Base-by-base conservation (phyloP, 2,888 invertebrate genomes). In the Carterocephalus palaemon region DNA sequence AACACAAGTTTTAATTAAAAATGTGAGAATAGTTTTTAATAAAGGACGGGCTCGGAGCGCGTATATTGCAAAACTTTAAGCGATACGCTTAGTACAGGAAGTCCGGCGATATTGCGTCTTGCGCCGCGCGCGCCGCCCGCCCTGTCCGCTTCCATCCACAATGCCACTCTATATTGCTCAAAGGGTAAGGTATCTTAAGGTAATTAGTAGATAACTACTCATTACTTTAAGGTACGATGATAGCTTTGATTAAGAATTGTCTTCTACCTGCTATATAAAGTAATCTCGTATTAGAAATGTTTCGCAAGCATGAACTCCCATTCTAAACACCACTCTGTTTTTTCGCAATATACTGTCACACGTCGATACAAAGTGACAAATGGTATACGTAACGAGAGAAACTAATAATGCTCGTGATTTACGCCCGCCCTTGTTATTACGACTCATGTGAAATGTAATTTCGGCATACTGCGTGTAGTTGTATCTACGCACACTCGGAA, bases 1-100 rank as follows among this genome's bases (percentile, higher is more conserved):
- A 84, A 83, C 83, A 84, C 82, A 85, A 86, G 85, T 85, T 86
- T 86, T 85, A 86, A 85, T 86, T 86, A 86, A 86, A 86, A 86
- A 85, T 85, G 85, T 82, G 82, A 84, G 81, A 85, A 86, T 86
- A 86, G 86, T 86, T 85, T 86, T 85, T 86, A 86, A 85, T 85
- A 85, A 85, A 84, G 82, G 83, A 81, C 79, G 73, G 76, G 74
- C 80, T 76, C 66, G 70, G 73, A 66, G 76, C 79, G 79, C 85
- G 83, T 81, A 85, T 85, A 86, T 86, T 86, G 84, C 85, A 67
- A 85, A 86, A 86, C 83, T 86, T 85, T 83, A 78, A 81, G 78
- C 82, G 76, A 85, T 83, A 80, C 76, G 79, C 75, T 77, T 73
- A 76, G 80, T 79, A 79, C 76, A 77, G 82, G 80, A 82, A 77